phyloP scores from a whole-genome alignment of 2,888 invertebrate genomes.

The Psococerastis gibbosa region DNA sequence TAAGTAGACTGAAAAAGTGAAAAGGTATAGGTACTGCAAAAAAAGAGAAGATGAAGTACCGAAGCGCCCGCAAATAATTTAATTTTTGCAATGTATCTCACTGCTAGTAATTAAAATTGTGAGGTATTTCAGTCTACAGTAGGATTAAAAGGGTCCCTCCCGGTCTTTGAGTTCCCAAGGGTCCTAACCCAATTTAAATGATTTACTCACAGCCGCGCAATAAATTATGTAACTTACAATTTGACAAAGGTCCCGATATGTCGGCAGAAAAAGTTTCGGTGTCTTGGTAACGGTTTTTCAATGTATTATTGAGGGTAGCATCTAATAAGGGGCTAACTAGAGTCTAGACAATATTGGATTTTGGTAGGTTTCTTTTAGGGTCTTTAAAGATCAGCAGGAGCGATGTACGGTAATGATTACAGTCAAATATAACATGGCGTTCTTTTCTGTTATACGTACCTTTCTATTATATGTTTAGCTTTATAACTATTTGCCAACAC shows the following conservation, averaged over 20 bases:
- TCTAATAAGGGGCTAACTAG: too few species aligned
- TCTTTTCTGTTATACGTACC: too few species aligned
- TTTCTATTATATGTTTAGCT: too few species aligned
- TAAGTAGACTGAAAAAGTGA: too few species aligned
- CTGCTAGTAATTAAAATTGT: not conserved
- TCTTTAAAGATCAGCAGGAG: too few species aligned
- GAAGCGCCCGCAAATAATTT: not conserved
- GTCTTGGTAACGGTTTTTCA: not conserved
- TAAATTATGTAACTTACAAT: not conserved
- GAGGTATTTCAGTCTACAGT: not conserved
- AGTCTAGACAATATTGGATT: too few species aligned
- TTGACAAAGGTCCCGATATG: not conserved
- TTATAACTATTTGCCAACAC: too few species aligned
- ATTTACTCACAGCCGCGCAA: conserved; percentile 1
- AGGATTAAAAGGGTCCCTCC: not conserved
- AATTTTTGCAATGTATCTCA: not conserved
- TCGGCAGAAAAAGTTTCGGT: not conserved
- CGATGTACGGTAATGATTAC: too few species aligned
- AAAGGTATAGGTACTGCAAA: too few species aligned
- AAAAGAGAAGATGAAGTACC: too few species aligned
- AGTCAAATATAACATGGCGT: too few species aligned
- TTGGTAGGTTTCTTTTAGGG: too few species aligned
- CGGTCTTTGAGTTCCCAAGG: not conserved
- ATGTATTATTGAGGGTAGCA: not conserved
- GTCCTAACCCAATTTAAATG: conserved; percentile 8